Evolutionary conservation across 2,888 invertebrate genomes (phyloP), one percentile per base, ranked within the genome.

Genomic region (Eupsilia transversa): DNA sequence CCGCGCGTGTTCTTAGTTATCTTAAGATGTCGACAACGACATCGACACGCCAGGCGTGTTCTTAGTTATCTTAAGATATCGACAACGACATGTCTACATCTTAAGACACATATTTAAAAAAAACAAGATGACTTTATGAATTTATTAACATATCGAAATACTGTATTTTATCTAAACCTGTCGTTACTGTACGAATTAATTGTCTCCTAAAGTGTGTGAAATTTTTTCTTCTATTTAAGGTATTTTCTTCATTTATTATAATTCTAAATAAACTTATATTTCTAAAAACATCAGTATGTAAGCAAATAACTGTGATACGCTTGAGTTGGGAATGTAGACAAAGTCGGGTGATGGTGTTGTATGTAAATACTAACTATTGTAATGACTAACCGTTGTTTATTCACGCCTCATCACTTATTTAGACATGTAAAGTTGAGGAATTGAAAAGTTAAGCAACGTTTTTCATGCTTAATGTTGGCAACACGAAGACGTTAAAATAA

Each of bases 311-410:
- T 49, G 38, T 20, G 59, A 43, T 33, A 57, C 61, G 80, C 75
- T 80, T 79, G 35, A n/a, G 46, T 80, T 80, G 84, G 84, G 80
- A 70, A 77, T 84, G 81, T 83, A 80, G 73, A 80, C 84, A 38
- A n/a, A 64, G 38, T 59, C 52, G 69, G 80, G 83, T 63, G 60
- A 27, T 57, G 65, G 68, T 46, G 49, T 43, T 61, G 67, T 83
- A 61, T 79, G 71, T 77, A 74, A 17, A 41, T 67, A 69, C 77
- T 75, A 75, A 75, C 68, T 23, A 68, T 75, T 77, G 68, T 35
- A 9, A 41, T 27, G 14, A 79, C 64, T 82, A 83, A 81, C 59
- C 46, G 6, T 60, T 60, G 70, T 70, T 61, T 17, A 41, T 23
- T 65, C 65, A 71, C 74, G 27, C 10, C 10, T 33, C 65, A 75